A percentile compares a stretch with the other conserved stretches of the same genome.
Evolutionary conservation across 2,797 vertebrate genomes (phyloP).

Genomic region (Sebastes miniatus): DNA sequence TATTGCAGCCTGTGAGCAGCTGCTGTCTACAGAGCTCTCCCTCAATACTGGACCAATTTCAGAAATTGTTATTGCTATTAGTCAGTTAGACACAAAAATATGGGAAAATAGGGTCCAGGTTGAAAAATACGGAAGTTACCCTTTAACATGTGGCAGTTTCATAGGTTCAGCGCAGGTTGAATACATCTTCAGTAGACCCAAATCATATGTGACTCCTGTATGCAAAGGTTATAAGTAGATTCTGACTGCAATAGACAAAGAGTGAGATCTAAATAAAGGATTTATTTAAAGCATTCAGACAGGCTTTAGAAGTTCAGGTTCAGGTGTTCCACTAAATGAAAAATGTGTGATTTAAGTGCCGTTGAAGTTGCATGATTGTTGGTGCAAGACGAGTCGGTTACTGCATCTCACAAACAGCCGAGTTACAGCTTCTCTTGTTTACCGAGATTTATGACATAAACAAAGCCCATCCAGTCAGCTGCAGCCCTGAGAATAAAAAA

Average conservation of each 20-base stretch:
- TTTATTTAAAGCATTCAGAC: background rate
- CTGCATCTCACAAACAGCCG: background rate
- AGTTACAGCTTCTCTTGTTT: background rate
- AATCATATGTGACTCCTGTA: background rate
- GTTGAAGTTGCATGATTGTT: background rate
- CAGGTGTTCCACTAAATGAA: background rate
- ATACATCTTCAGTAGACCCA: background rate
- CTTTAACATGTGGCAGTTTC: background rate
- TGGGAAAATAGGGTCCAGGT: no score
- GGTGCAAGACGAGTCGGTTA: background rate
- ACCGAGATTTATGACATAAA: conserved; percentile 2
- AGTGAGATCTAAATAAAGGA: background rate
- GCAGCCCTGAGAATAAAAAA: background rate
- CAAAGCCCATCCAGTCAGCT: background rate
- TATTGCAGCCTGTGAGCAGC: no score
- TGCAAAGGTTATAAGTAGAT: background rate
- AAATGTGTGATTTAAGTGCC: background rate
- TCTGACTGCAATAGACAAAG: background rate
- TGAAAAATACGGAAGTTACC: no score
- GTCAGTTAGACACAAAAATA: no score
- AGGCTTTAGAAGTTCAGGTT: background rate
- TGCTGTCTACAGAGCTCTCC: no score
- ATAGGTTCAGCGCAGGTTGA: background rate
- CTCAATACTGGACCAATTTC: no score
- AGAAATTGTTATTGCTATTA: no score